phyloP scores from a whole-genome alignment of 2,113 vertebrate species.

The Aythya baeri region DNA sequence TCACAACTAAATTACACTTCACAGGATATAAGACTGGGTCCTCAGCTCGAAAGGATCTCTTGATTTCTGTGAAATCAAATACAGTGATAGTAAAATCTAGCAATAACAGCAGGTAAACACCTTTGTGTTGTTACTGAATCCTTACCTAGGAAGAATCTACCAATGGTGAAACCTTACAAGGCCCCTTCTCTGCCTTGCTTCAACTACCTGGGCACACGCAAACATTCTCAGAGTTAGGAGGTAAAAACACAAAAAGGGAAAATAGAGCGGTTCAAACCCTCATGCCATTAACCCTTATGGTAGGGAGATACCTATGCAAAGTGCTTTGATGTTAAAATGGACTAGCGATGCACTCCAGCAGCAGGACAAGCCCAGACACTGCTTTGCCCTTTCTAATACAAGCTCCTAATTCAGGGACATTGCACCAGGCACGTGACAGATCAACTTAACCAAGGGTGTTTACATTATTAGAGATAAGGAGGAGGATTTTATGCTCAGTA shows the following conservation, averaged over 20 bases:
- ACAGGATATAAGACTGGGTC: not conserved
- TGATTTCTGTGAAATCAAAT: not conserved
- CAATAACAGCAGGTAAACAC: not conserved
- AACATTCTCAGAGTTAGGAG: not conserved
- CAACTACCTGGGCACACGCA: not conserved
- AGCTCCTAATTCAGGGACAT: constrained; percentile 17
- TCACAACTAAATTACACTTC: constrained; percentile 33
- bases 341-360: not conserved
- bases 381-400: not conserved
- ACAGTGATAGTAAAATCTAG: not conserved
- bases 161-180: not conserved
- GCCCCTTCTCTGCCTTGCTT: not conserved
- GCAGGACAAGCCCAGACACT: not conserved
- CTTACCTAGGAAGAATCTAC: not conserved
- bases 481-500: constrained; percentile 69
- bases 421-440: constrained; percentile 56
- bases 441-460: constrained; percentile 77
- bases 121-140: not conserved
- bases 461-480: constrained; percentile 77
- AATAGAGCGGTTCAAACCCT: not conserved
- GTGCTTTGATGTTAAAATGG: not conserved
- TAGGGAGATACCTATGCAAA: not conserved
- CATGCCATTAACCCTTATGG: not conserved
- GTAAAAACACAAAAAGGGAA: not conserved
- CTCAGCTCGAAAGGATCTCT: not conserved